These are phyloP conservation scores for Dissostichus mawsoni DNA, from an alignment of 2,113 vertebrate genomes.

Conservation along the genomic window DNA sequence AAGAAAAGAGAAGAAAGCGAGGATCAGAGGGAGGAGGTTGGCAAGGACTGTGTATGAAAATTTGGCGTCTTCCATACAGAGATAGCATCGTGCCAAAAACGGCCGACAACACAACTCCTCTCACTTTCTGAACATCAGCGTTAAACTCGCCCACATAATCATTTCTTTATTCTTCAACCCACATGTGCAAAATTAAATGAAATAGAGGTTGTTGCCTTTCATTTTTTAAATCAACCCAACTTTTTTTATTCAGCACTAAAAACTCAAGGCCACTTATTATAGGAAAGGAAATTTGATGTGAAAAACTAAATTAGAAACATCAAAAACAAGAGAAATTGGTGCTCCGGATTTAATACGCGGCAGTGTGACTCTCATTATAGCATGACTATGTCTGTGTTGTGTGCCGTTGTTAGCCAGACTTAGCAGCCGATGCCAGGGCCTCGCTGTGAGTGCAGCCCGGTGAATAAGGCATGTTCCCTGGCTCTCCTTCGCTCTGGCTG, in stretches of 20 bases:
- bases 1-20: constrained; percentile 77
- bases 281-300: not conserved
- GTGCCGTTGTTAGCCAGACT: constrained; percentile 60
- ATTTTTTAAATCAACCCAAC: constrained; percentile 39
- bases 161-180: constrained; percentile 59
- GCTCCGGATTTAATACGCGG: constrained; percentile 28
- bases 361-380: constrained; percentile 45
- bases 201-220: constrained; percentile 21
- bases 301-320: constrained; percentile 8
- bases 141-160: constrained; percentile 62
- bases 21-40: constrained; percentile 85
- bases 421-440: constrained; percentile 68
- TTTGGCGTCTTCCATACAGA: constrained; percentile 83
- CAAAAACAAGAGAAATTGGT: constrained; percentile 15
- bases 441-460: constrained; percentile 71
- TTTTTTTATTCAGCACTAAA: constrained; percentile 20
- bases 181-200: constrained; percentile 59
- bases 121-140: constrained; percentile 68
- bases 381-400: constrained; percentile 46
- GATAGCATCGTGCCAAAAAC: constrained; percentile 81
- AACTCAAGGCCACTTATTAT: constrained; percentile 16
- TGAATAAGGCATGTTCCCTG: constrained; percentile 74
- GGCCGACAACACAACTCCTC: constrained; percentile 78
- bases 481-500: constrained; percentile 65
- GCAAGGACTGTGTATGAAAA: constrained; percentile 80